Evolutionary conservation across 2,888 invertebrate genomes (phyloP), one percentile per base, ranked within the genome.

Genomic region (Ectemnius lituratus): DNA sequence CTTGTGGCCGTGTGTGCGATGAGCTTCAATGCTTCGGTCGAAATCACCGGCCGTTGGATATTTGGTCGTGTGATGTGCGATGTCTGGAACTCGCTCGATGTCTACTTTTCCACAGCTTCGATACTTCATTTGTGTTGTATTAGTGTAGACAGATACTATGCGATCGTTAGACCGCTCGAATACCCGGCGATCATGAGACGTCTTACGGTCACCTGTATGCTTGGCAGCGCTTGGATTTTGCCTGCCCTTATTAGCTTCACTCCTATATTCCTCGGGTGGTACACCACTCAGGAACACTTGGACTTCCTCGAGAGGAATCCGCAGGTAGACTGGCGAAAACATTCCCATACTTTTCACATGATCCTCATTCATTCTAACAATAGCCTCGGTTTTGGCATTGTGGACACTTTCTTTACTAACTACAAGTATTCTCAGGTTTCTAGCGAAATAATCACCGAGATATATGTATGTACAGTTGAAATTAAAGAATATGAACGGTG

Each of bases 71-170:
- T 96, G 86, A 96, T 98, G 95, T 98, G 98, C 92, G 97, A 98
- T 92, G 95, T 98, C 65, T 98, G 97, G 95, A 98, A 97, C 91
- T 96, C 97, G 47, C 93, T 98, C 79, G 98, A 98, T 91, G 98
- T 98, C 2, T 96, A 98, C 89, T 98, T 98, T 91, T 97, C 95
- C 82, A 97, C 95, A 65, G 97, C 97, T 5, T 97, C 97, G 77
- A 97, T 98, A 75, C 93, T 98, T 62, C 98, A 98, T 90, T 92
- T 98, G 66, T 98, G 98, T 89, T 98, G 98, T 91, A 98, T 98
- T 90, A 96, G 96, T 83, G 97, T 98, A 67, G 98, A 98, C 90
- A 93, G 98, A 81, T 97, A 96, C 90, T 97, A 96, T 90, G 97
- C 97, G 65, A 98, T 98, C 80, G 97, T 97, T 72, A 94, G 97